Base-by-base conservation (phyloP, 1,140 invertebrate species). In the Hypsibius dujardini region DNA sequence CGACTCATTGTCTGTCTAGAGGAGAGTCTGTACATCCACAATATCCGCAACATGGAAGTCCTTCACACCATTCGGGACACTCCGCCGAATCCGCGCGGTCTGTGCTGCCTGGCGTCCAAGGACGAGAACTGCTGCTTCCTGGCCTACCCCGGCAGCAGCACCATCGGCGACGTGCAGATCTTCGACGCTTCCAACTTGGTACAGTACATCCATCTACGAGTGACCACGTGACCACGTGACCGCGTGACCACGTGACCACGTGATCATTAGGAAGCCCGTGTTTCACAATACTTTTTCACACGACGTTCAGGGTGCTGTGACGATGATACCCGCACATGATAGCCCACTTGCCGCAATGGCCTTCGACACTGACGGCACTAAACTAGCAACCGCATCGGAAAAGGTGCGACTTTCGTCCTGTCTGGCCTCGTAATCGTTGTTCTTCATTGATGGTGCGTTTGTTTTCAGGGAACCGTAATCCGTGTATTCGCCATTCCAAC, bases 41-140 rank as follows among this genome's bases (percentile, higher is more conserved):
- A 97, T 82, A 96, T 98, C 74, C 85, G 90, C 69, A 95, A 98
- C 79, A 98, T 98, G 95, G 95, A 94, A 82, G 90, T 98, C 46
- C 83, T 98, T 74, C 95, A 98, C 79, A 97, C 92, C 70, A 98
- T 99, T 77, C 85, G 92, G 74, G 95, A 98, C 79, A 98, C 95
- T 70, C 95, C 95, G 71, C 88, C 89, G 59, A 99, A 99, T 83
- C 87, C 88, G 46, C 83, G 84, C 75, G 95, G 95, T 12, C 81
- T 99, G 50, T 92, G 92, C 82, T 91, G 92, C 71, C 84, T 99
- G 1, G 94, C 92, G 59, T 84, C 84, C 73, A 87, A 87, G 74
- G 87, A 87, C 77, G 92, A 95, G 71, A 88, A 90, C 81, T n/a
- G n/a, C n/a, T 95, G 90, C 81, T 95, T 88, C 81, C 81, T 99